Base-by-base conservation (phyloP, 1,140 invertebrate species). In the Drosophila obscura region DNA sequence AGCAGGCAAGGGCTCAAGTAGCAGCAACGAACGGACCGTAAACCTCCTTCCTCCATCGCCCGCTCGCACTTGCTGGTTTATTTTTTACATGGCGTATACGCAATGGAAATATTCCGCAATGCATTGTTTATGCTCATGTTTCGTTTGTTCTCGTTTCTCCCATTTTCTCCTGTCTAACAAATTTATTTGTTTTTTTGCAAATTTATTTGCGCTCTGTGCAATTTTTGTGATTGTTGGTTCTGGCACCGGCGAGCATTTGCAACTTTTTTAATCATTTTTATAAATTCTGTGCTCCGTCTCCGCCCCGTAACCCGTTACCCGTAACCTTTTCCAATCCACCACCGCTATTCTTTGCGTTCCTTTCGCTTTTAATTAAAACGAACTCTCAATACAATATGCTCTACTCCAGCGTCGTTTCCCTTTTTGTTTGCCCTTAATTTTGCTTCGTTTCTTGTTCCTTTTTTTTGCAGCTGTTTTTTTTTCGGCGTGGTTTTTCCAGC, bases 311-410 rank as follows among this genome's bases (percentile, higher is more conserved):
- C 16, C 16, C 16, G 16, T 16, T 16, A 61, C 75, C 72, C 39
- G 65, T 61, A 78, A 81, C 58, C 68, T 73, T 80, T 83, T 66
- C 48, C 60, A 72, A 76, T 76, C 73, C 60, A 44, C 19, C 16
- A 52, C 63, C 50, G 67, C 65, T 52, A 72, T 76, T 55, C 72
- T 76, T 41, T 55, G 31, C 85, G 46, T 69, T 82, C 59, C 74
- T 60, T 78, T 82, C 78, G 51, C 78, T 68, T 85, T 87, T 87
- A 87, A 87, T 87, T 87, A 87, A 87, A 87, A 87, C 75, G 66
- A 88, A 87, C 82, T 88, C 79, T 88, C 82, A 88, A 84, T 84
- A 85, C 80, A 84, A 87, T 88, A 88, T 88, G 82, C 78, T 73
- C 63, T 71, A 52, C 66, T 67, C 61, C 43, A 62, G 63, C 79